A percentile compares a stretch with the other conserved stretches of the same genome.
Evolutionary conservation across 2,888 invertebrate species (phyloP).

Genomic region (Caenorhabditis becei): DNA sequence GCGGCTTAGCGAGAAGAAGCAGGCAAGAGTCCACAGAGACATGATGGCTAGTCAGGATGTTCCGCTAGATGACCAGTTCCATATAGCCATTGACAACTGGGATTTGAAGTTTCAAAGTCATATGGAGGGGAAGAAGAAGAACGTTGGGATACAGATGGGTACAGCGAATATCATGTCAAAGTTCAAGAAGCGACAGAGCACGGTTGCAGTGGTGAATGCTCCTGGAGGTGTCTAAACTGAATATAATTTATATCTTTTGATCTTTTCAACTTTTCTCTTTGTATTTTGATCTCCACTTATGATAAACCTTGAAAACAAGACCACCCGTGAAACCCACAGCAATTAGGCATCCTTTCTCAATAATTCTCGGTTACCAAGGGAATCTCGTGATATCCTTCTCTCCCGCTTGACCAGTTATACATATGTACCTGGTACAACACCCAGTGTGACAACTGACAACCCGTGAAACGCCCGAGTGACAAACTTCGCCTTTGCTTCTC

Average conservation of each 20-base stretch:
- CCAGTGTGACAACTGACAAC: no score
- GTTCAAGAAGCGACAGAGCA: constrained; percentile 45
- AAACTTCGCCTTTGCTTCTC: no score
- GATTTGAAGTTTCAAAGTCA: constrained; percentile 31
- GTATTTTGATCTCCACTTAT: no score
- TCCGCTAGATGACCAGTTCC: constrained; percentile 45
- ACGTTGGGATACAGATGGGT: neutral
- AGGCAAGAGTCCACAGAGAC: constrained; percentile 18
- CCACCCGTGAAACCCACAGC: no score
- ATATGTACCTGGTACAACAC: no score
- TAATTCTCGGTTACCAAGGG: no score
- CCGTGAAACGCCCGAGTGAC: no score
- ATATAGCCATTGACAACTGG: constrained; percentile 53
- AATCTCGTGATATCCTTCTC: no score
- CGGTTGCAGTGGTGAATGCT: constrained; percentile 19
- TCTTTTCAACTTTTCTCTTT: neutral
- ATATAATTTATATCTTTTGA: neutral
- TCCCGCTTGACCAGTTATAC: no score
- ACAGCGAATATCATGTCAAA: constrained; percentile 8
- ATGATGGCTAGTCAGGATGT: constrained; percentile 54
- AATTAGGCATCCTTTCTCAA: no score
- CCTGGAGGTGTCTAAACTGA: neutral
- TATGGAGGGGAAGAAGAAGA: constrained; percentile 13
- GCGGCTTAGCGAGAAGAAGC: constrained; percentile 16
- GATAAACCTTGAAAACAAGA: no score